Percentiles rank a stretch among this genome's conserved stretches.
Conservation (phyloP, 2,797 vertebrate genomes). For the Hydrophis major region DNA sequence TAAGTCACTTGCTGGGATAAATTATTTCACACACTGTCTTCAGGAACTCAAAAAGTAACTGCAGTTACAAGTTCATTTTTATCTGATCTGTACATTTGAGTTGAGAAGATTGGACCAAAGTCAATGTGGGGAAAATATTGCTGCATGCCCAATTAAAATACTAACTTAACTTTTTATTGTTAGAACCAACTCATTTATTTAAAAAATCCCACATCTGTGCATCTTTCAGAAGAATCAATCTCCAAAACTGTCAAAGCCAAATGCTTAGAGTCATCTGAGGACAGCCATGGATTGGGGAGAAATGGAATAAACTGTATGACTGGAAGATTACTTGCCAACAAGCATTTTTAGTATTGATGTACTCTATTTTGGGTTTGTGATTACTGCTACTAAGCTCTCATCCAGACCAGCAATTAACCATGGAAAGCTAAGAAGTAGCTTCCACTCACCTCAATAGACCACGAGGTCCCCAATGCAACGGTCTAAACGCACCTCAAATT, state of each 20-base stretch:
- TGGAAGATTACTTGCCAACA: conserved; percentile 19
- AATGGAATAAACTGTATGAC: not conserved
- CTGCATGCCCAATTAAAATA: conserved; percentile 9
- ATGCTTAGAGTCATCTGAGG: not conserved
- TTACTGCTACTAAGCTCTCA: conserved; percentile 28
- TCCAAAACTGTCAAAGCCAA: not conserved
- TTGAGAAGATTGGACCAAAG: not conserved
- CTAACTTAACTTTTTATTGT: not conserved
- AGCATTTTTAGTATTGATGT: not conserved
- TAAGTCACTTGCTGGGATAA: not conserved
- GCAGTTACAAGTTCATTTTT: not conserved
- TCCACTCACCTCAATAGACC: not conserved
- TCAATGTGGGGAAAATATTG: not conserved
- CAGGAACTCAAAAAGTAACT: not conserved
- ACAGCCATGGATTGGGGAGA: not conserved
- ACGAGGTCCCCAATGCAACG: not conserved
- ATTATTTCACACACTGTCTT: not conserved
- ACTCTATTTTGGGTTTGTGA: conserved; percentile 28
- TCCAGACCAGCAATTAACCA: not conserved
- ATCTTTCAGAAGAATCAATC: not conserved
- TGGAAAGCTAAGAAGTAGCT: not conserved
- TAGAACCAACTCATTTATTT: not conserved
- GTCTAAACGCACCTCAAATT: conserved; percentile 44
- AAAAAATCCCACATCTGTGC: not conserved
- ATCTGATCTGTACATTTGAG: not conserved